Evolutionary conservation across 2,888 invertebrate genomes (phyloP).

Genomic region (Leptopilina syphax): DNA sequence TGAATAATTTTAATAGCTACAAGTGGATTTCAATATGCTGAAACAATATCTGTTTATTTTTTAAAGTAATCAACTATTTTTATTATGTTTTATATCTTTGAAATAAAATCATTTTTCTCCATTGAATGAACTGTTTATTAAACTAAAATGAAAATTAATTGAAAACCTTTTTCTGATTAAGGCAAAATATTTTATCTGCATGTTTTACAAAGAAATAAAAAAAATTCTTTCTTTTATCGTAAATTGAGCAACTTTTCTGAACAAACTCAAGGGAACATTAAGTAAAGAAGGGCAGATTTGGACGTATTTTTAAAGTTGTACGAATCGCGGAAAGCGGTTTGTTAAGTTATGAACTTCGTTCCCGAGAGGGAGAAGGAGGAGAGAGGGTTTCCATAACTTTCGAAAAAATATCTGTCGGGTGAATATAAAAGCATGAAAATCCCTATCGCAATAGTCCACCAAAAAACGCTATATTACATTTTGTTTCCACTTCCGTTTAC

Average conservation of each 20-base stretch:
- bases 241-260: slow-evolving; percentile 4
- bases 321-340: slow-evolving; percentile 19
- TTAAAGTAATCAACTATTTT: background rate
- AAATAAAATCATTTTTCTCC: background rate
- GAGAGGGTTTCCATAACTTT: background rate
- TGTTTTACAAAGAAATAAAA: background rate
- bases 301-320: slow-evolving; percentile 25
- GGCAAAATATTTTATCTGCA: background rate
- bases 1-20: slow-evolving; percentile 4
- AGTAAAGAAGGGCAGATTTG: slow-evolving; percentile 28
- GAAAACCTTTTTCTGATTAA: background rate
- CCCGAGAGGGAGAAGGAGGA: background rate
- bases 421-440: slow-evolving; percentile 2
- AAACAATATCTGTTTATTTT: background rate
- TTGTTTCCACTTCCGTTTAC: background rate
- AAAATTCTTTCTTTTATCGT: slow-evolving; percentile 1
- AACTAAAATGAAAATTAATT: too few relatives aligned
- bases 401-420: background rate
- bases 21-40: background rate
- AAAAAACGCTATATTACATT: background rate
- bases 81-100: background rate
- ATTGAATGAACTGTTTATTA: too few relatives aligned
- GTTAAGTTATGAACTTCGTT: slow-evolving; percentile 32
- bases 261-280: slow-evolving; percentile 25
- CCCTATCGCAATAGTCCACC: background rate